Percentiles rank a stretch among this genome's conserved stretches.
Evolutionary conservation across 2,113 vertebrate species (phyloP).

Genomic region (Bothrops jararaca): DNA sequence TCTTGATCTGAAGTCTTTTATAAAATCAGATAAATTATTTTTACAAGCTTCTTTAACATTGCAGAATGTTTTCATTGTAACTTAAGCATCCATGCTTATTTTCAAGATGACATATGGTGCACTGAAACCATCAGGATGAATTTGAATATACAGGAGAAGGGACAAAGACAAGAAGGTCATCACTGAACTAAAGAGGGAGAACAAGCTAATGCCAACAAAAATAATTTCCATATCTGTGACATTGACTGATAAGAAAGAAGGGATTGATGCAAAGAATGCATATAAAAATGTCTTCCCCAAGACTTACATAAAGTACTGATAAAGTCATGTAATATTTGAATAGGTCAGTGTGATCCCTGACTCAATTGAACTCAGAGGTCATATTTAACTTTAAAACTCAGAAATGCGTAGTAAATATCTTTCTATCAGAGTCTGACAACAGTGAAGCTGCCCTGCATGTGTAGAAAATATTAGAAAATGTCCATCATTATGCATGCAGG

Average conservation of each 20-base stretch:
- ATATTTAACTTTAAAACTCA: constrained; percentile 1
- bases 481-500: background rate
- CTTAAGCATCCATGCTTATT: background rate
- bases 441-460: background rate
- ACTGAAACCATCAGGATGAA: background rate
- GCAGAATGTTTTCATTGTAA: background rate
- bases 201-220: background rate
- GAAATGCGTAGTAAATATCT: constrained; percentile 1
- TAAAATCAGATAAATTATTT: background rate
- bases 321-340: background rate
- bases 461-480: background rate
- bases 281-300: background rate
- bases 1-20: background rate
- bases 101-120: background rate
- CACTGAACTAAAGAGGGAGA: background rate
- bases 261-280: constrained; percentile 32
- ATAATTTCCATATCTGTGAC: constrained; percentile 23
- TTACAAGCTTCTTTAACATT: background rate
- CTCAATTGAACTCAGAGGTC: background rate
- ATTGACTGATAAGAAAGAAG: constrained; percentile 23
- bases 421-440: background rate
- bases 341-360: background rate
- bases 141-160: background rate
- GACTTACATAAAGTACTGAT: background rate
- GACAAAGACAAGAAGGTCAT: background rate